These are phyloP conservation scores for Platyura marginata DNA, from an alignment of 1,140 invertebrate genomes.

Conservation along the genomic window DNA sequence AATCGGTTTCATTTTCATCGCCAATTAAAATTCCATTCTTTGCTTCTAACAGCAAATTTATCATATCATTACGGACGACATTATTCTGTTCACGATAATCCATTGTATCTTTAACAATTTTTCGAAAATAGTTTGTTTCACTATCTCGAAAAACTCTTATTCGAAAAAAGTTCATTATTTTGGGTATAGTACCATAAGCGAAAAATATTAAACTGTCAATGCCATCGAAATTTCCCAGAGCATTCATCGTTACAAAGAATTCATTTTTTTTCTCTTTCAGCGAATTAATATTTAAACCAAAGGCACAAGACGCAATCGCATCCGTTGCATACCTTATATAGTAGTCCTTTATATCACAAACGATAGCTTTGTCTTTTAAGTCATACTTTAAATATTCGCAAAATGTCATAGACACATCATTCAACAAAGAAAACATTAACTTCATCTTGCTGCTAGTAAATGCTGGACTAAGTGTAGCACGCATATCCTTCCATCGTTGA, in stretches of 20 bases:
- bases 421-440: neutral
- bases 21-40: slow-evolving; percentile 15
- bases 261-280: slow-evolving; percentile 24
- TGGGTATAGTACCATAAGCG: too few relatives aligned
- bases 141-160: neutral
- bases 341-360: slow-evolving; percentile 19
- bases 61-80: slow-evolving; percentile 25
- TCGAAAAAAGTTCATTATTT: neutral
- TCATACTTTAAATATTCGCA: neutral
- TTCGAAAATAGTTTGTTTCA: neutral
- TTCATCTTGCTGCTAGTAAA: slow-evolving; percentile 13
- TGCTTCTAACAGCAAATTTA: slow-evolving; percentile 25
- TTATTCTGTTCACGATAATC: slow-evolving; percentile 15
- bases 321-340: slow-evolving; percentile 25
- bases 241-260: slow-evolving; percentile 28
- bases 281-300: slow-evolving; percentile 25
- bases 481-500: slow-evolving; percentile 27
- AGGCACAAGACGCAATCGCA: slow-evolving; percentile 26
- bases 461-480: slow-evolving; percentile 27
- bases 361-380: neutral
- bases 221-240: slow-evolving; percentile 23
- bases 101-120: slow-evolving; percentile 9
- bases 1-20: slow-evolving; percentile 1
- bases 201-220: slow-evolving; percentile 25
- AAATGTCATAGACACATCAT: slow-evolving; percentile 7